phyloP scores from a whole-genome alignment of 2,888 invertebrate genomes.

The Acleris laterana region DNA sequence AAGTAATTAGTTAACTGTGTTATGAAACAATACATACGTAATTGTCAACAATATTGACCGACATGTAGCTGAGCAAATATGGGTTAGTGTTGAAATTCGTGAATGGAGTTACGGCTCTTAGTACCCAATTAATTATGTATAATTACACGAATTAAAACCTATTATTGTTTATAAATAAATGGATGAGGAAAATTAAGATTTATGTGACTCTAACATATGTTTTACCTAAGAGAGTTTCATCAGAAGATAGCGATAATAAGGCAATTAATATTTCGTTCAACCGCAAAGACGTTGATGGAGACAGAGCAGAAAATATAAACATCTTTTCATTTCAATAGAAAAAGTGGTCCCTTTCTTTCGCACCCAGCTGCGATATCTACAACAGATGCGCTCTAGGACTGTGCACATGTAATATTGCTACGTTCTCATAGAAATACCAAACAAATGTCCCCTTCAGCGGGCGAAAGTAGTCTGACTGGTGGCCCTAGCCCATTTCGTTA shows the following conservation, averaged over 20 bases:
- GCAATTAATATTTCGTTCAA: neutral
- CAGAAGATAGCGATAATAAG: neutral
- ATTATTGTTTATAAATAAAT: neutral
- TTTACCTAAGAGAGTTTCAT: too few species aligned
- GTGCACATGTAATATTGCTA: slow-evolving; percentile 19
- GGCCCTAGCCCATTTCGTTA: slow-evolving; percentile 43
- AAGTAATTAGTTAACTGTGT: slow-evolving; percentile 40
- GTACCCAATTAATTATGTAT: slow-evolving; percentile 20
- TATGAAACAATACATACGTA: slow-evolving; percentile 41
- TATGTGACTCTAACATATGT: too few species aligned
- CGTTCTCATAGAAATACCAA: slow-evolving; percentile 12
- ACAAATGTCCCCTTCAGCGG: slow-evolving; percentile 14
- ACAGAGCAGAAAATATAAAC: slow-evolving; percentile 14
- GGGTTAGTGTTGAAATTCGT: slow-evolving; percentile 32
- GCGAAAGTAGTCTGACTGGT: slow-evolving; percentile 34
- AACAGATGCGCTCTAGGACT: slow-evolving; percentile 25
- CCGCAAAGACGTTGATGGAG: slow-evolving; percentile 2
- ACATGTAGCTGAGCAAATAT: slow-evolving; percentile 38
- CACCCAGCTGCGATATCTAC: slow-evolving; percentile 27
- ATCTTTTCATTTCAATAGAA: slow-evolving; percentile 7
- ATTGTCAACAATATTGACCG: slow-evolving; percentile 41
- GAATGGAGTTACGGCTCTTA: slow-evolving; percentile 19
- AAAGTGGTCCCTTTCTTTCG: slow-evolving; percentile 28
- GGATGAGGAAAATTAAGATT: neutral
- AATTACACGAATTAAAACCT: slow-evolving; percentile 20